Evolutionary conservation across 2,888 invertebrate genomes (phyloP).

Genomic region (Congeria kusceri): DNA sequence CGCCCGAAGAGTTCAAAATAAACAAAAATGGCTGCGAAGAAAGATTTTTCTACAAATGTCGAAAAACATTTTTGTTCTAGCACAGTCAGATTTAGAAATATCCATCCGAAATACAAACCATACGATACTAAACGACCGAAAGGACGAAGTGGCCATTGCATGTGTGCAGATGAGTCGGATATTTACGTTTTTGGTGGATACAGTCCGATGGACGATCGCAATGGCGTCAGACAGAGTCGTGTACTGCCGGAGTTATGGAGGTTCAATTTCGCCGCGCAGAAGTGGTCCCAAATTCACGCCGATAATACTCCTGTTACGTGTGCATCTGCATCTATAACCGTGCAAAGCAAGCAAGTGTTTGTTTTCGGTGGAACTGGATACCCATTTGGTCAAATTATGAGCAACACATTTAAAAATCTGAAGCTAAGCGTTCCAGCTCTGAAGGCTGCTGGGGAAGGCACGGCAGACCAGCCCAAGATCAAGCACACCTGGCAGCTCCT

Average conservation of each 20-base stretch:
- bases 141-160: constrained; percentile 71
- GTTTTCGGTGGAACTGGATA: constrained; percentile 97
- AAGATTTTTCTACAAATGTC: constrained; percentile 1
- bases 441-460: constrained; percentile 51
- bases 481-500: constrained; percentile 86
- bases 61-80: constrained; percentile 23
- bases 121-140: constrained; percentile 54
- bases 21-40: constrained; percentile 32
- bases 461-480: not conserved
- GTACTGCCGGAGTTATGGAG: constrained; percentile 91
- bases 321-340: constrained; percentile 62
- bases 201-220: constrained; percentile 58
- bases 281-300: constrained; percentile 90
- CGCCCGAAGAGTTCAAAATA: constrained; percentile 7
- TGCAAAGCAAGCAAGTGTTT: constrained; percentile 87
- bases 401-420: constrained; percentile 89
- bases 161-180: constrained; percentile 67
- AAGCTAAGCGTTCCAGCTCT: constrained; percentile 24
- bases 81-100: constrained; percentile 32
- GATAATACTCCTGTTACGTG: constrained; percentile 82
- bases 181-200: constrained; percentile 71
- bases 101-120: constrained; percentile 51
- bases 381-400: constrained; percentile 94
- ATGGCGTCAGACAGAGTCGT: constrained; percentile 44
- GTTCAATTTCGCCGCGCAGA: constrained; percentile 91